Base-by-base conservation (phyloP, 2,888 invertebrate species). In the Lucinisca nassula region DNA sequence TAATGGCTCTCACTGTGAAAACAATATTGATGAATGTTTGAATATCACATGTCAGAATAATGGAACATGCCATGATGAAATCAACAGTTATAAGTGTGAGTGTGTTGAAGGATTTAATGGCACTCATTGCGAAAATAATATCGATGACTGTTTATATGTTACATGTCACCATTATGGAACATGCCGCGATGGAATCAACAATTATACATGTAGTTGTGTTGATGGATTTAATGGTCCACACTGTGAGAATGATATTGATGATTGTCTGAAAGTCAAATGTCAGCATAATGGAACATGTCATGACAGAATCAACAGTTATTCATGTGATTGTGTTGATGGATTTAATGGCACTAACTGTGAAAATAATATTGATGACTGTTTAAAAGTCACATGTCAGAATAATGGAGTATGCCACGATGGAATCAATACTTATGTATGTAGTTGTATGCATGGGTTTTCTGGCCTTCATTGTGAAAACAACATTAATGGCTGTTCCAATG, bases 291-390 rank as follows among this genome's bases (percentile, higher is more conserved):
- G 67, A 8, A 67, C 67, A 17, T 67, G 67, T 35, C 1, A 35
- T 10, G 67, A 67, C 30, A 10, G 32, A 21, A 10, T 67, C 2
- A 67, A 67, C 21, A 35, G n/a, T 17, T 67, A 67, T 35, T 12
- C 32, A 12, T 67, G 67, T 67, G 17, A 17, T 24, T 67, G 67
- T 67, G 10, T 32, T 67, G 35, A 35, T 30, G 67, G 84, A 8
- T 90, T 80, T 51, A 82, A 82, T 24, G 90, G 90, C 14, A 38
- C 49, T 17, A 45, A 55, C 17, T 90, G 90, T 70, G 84, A 88
- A 17, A 27, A 61, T 14, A 55, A 83, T 79, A 79, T 85, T 37
- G 72, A 89, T 83, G 77, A 82, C 21, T 92, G 90, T 79, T 35
- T 55, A 21, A 80, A 82, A 76, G 74, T 85, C 12, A 83, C 74